phyloP scores from a whole-genome alignment of 2,888 invertebrate species.

The Hypselothyrea guttata region DNA sequence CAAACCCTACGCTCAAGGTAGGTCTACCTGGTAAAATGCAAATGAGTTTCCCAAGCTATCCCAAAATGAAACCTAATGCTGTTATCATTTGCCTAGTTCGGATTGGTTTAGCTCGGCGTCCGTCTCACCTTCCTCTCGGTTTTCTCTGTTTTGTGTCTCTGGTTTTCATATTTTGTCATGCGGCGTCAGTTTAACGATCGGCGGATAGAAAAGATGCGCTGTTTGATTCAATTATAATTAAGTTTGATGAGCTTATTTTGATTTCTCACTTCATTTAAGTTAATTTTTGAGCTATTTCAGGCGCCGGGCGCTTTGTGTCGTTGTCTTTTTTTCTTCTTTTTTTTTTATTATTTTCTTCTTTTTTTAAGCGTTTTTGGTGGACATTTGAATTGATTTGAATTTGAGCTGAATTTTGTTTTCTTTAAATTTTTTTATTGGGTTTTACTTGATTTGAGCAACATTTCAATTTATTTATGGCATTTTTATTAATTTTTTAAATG shows the following conservation, averaged over 20 bases:
- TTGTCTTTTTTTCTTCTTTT: slow-evolving; percentile 28
- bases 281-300: slow-evolving; percentile 60
- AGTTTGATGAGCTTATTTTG: slow-evolving; percentile 74
- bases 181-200: slow-evolving; percentile 72
- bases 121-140: neutral
- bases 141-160: neutral
- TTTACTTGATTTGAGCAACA: slow-evolving; percentile 51
- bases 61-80: no score
- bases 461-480: slow-evolving; percentile 69
- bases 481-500: slow-evolving; percentile 72
- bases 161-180: slow-evolving; percentile 50
- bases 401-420: slow-evolving; percentile 23
- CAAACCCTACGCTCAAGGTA: no score
- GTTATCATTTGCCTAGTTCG: neutral
- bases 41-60: no score
- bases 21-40: no score
- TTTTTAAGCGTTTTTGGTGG: slow-evolving; percentile 9
- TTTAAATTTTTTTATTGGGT: slow-evolving; percentile 6
- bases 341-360: slow-evolving; percentile 1
- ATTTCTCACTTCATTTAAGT: slow-evolving; percentile 75
- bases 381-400: slow-evolving; percentile 52
- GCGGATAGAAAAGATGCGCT: slow-evolving; percentile 34
- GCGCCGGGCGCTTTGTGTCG: slow-evolving; percentile 46
- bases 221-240: slow-evolving; percentile 60
- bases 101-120: neutral